phyloP scores from a whole-genome alignment of 1,140 invertebrate species.

The Scaptomyza pallida region DNA sequence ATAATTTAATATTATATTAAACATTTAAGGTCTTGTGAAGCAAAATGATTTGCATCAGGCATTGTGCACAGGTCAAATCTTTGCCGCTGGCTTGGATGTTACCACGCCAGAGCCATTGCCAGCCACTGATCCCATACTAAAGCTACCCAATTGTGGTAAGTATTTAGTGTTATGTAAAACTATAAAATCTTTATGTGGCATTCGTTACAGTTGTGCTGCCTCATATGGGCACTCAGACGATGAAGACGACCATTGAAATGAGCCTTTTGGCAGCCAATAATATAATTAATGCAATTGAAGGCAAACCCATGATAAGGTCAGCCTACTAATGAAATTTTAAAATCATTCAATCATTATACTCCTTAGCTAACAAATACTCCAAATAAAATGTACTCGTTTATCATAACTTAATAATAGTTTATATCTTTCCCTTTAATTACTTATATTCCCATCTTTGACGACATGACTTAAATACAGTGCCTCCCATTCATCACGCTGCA shows the following conservation, averaged over 20 bases:
- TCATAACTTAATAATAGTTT: neutral
- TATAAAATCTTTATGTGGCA: conserved; percentile 10
- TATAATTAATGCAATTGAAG: conserved; percentile 90
- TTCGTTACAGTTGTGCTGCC: conserved; percentile 89
- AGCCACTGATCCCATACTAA: conserved; percentile 89
- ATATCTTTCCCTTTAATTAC: conserved; percentile 34
- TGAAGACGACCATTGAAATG: conserved; percentile 91
- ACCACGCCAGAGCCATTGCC: conserved; percentile 95
- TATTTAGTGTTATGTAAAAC: conserved; percentile 18
- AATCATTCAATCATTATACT: too few relatives aligned
- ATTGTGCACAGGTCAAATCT: conserved; percentile 89
- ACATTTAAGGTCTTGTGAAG: conserved; percentile 87
- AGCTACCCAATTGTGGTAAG: conserved; percentile 91
- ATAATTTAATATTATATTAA: neutral
- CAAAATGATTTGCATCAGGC: conserved; percentile 91
- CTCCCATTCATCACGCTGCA: conserved; percentile 92
- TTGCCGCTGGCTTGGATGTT: conserved; percentile 95
- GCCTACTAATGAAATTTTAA: too few relatives aligned
- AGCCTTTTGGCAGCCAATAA: conserved; percentile 91
- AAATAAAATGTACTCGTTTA: too few relatives aligned
- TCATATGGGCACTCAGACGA: conserved; percentile 94
- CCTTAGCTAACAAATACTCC: too few relatives aligned
- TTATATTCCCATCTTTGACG: conserved; percentile 84
- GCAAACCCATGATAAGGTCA: conserved; percentile 87
- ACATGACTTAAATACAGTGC: conserved; percentile 88